These are phyloP conservation scores for Latrodectus geometricus DNA, from an alignment of 1,140 invertebrate species.

Conservation along the genomic window DNA sequence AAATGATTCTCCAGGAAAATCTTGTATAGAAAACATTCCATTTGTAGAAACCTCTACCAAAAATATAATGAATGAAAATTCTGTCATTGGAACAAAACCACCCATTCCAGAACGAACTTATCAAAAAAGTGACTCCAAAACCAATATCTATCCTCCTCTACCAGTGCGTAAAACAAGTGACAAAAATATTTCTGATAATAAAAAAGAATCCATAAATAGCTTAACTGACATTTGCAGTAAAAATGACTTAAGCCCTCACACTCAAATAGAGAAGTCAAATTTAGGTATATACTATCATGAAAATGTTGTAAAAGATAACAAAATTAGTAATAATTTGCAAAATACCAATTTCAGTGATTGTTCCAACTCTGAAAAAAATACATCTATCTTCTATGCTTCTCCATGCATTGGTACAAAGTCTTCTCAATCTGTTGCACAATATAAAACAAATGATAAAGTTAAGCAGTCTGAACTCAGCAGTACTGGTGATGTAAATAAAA, in stretches of 20 bases:
- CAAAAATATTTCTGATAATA: background rate
- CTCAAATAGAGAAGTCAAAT: no score
- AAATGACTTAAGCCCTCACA: no score
- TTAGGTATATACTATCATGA: background rate
- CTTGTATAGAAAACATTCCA: background rate
- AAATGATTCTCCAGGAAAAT: background rate
- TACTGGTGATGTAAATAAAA: conserved; percentile 2
- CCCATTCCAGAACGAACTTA: conserved; percentile 29
- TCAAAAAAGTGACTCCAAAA: conserved; percentile 11
- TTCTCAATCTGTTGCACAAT: background rate
- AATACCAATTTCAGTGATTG: conserved; percentile 32
- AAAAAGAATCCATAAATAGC: background rate
- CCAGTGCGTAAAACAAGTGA: background rate
- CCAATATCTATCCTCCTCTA: conserved; percentile 1
- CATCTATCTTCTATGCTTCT: background rate
- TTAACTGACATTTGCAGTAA: no score
- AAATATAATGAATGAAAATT: background rate
- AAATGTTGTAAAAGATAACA: no score
- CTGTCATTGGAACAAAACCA: conserved; percentile 14
- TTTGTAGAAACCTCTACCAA: background rate
- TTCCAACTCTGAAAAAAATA: background rate
- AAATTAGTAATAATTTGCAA: background rate
- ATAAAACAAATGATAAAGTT: background rate
- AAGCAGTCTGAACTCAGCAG: conserved; percentile 2
- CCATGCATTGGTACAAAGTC: conserved; percentile 13